Evolutionary conservation across 2,113 vertebrate species (phyloP), one percentile per base, ranked within the genome.

Genomic region (Bothrops jararaca): DNA sequence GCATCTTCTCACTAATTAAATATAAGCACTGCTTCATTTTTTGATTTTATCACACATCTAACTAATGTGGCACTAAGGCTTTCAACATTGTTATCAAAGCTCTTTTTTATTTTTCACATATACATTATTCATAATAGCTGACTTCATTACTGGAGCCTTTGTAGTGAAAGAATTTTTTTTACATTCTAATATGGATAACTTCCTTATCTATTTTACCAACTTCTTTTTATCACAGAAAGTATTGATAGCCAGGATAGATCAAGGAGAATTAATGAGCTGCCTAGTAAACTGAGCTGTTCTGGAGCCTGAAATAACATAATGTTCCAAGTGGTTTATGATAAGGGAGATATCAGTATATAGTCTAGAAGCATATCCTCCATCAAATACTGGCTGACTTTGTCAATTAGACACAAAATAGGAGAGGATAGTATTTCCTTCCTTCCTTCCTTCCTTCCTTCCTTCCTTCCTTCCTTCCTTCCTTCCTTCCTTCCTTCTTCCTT

Each of bases 181-280:
- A 80, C 74, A 42, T 80, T 80, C 34, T 80, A 80, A 80, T 80
- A 80, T 80, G 74, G 74, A 80, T 80, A 39, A 80, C 34, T 80
- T 80, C 18, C 74, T 80, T 80, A 80, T 80, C 74, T 80, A 80
- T 80, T 80, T 80, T 80, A 80, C 74, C 74, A 80, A 80, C 34
- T 80, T 80, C 74, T 80, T 80, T 80, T 80, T 80, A 80, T 80
- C 74, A 42, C 74, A 80, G 74, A 80, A 80, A 80, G 74, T 80
- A 80, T 80, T 80, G 74, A 80, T 80, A 80, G 34, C 74, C 74
- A 80, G 20, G 74, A 80, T 80, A 80, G 74, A 80, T 80, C 74
- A 80, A 80, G 74, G 34, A 80, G 74, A 80, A 80, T 80, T 80
- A 80, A 80, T 80, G 74, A 80, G 74, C 74, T 42, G 34, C 74